phyloP scores from a whole-genome alignment of 2,888 invertebrate species.

The Watsonalla binaria region DNA sequence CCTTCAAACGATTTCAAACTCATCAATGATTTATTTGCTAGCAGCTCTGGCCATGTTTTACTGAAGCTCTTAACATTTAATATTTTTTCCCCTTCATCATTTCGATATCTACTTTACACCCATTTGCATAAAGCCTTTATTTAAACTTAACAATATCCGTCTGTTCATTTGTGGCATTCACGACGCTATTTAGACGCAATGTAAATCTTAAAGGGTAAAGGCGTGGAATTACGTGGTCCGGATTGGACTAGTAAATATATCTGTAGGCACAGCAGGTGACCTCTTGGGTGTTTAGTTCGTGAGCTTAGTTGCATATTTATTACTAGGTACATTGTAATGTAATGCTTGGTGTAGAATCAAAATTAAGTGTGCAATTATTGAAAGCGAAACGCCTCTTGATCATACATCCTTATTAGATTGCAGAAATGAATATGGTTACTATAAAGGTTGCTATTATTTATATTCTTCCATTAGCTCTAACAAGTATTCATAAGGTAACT shows the following conservation, averaged over 20 bases:
- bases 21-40: no score
- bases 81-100: no score
- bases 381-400: neutral
- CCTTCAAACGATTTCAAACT: slow-evolving; percentile 21
- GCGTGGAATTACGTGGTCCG: slow-evolving; percentile 54
- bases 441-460: neutral
- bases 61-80: no score
- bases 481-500: neutral
- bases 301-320: slow-evolving; percentile 57
- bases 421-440: neutral
- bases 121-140: slow-evolving; percentile 3
- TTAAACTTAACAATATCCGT: slow-evolving; percentile 29
- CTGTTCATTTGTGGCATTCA: slow-evolving; percentile 43
- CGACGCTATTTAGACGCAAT: slow-evolving; percentile 60
- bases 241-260: slow-evolving; percentile 57
- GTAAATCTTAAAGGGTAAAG: slow-evolving; percentile 69
- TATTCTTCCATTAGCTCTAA: neutral
- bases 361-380: neutral
- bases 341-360: neutral
- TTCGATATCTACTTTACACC: no score
- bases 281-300: slow-evolving; percentile 67
- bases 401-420: neutral
- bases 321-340: slow-evolving; percentile 41
- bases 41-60: no score
- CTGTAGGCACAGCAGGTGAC: slow-evolving; percentile 71